These are phyloP conservation scores for Tenodera sinensis DNA, from an alignment of 2,888 invertebrate genomes.

Conservation along the genomic window DNA sequence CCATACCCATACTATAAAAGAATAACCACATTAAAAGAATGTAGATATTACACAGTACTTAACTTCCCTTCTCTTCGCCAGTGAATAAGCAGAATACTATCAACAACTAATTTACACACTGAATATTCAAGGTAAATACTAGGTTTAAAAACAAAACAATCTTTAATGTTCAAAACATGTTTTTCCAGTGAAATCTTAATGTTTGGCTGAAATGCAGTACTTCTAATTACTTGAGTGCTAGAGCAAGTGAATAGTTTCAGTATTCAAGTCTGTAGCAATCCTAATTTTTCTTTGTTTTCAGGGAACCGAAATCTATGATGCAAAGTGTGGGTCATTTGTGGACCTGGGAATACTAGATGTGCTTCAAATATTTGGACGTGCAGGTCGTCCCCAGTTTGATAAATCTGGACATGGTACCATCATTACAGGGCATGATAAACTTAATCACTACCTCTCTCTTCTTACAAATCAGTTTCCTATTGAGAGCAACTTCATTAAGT, in stretches of 20 bases:
- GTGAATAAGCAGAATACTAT: too few species aligned
- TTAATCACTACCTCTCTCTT: conserved; percentile 88
- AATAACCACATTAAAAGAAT: too few species aligned
- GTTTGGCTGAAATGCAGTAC: too few species aligned
- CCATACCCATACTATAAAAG: too few species aligned
- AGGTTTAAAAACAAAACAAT: too few species aligned
- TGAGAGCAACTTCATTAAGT: conserved; percentile 92
- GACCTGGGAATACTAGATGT: conserved; percentile 97
- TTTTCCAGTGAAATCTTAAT: too few species aligned
- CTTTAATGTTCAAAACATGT: too few species aligned
- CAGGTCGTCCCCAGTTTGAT: conserved; percentile 97
- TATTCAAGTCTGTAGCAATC: background rate
- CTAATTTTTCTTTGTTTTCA: conserved; percentile 42
- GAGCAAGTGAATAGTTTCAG: background rate
- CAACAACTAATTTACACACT: too few species aligned
- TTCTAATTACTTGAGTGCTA: too few species aligned
- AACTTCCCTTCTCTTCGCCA: too few species aligned
- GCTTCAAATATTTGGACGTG: conserved; percentile 96
- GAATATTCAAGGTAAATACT: too few species aligned
- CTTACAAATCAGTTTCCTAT: conserved; percentile 97
- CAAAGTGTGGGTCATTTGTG: conserved; percentile 88
- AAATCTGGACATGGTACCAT: conserved; percentile 92
- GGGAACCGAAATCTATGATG: conserved; percentile 97
- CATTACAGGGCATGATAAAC: conserved; percentile 87
- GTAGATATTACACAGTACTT: too few species aligned